Conservation (phyloP, 2,797 vertebrate genomes). For the Tapirus indicus region DNA sequence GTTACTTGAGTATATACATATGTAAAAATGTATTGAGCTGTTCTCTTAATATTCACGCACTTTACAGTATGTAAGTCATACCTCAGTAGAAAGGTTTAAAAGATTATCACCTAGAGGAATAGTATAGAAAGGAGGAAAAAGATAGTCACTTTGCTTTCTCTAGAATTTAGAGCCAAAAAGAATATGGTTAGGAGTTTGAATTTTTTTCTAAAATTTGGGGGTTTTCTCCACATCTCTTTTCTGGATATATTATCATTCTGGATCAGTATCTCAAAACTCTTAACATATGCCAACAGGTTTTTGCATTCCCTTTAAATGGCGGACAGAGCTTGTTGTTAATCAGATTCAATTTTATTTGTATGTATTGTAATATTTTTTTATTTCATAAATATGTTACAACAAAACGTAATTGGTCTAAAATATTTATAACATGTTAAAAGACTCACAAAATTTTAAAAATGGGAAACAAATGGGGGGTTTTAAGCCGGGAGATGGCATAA, state of each 20-base stretch:
- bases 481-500: background rate
- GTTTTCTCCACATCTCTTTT: constrained; percentile 66
- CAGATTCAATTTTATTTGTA: constrained; percentile 83
- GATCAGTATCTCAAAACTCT: background rate
- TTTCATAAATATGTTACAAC: constrained; percentile 84
- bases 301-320: constrained; percentile 60
- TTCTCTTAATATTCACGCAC: background rate
- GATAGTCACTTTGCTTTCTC: background rate
- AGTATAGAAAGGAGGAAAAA: background rate
- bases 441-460: background rate
- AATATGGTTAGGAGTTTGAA: background rate
- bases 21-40: background rate
- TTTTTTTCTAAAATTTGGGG: background rate
- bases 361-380: constrained; percentile 82
- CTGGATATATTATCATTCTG: background rate
- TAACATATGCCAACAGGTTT: background rate
- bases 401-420: constrained; percentile 83
- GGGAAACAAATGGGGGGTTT: background rate
- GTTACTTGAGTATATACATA: background rate
- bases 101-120: background rate
- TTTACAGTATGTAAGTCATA: background rate
- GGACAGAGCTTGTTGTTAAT: constrained; percentile 83
- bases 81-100: background rate
- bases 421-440: constrained; percentile 78
- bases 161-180: background rate